phyloP scores from a whole-genome alignment of 2,888 invertebrate species.

The Hypena proboscidalis region DNA sequence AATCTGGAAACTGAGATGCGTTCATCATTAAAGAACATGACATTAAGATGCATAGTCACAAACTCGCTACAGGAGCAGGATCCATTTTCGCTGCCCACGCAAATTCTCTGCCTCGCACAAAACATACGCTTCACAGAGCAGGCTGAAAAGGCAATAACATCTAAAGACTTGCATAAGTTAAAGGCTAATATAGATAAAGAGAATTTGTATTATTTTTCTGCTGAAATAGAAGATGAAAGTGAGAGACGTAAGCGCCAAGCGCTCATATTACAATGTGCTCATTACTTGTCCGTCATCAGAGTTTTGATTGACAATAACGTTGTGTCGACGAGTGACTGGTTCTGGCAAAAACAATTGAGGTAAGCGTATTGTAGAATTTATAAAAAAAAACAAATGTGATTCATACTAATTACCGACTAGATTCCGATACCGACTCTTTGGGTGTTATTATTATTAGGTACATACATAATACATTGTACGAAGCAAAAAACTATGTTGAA shows the following conservation, averaged over 20 bases:
- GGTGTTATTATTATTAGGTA: too few relatives aligned
- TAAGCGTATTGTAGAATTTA: too few relatives aligned
- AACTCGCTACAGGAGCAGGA: slow-evolving; percentile 78
- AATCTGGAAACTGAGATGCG: slow-evolving; percentile 93
- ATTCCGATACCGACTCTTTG: too few relatives aligned
- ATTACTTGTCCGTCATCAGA: slow-evolving; percentile 94
- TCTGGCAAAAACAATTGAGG: slow-evolving; percentile 97
- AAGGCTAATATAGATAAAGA: slow-evolving; percentile 81
- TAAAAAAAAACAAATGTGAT: too few relatives aligned
- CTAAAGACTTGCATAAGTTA: slow-evolving; percentile 86
- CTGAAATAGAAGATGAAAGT: slow-evolving; percentile 84
- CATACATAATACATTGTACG: too few relatives aligned
- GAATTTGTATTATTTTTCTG: slow-evolving; percentile 76
- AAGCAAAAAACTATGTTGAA: too few relatives aligned
- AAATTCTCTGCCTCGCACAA: slow-evolving; percentile 94
- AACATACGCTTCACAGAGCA: slow-evolving; percentile 93
- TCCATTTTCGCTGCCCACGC: slow-evolving; percentile 85
- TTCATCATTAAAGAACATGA: slow-evolving; percentile 87
- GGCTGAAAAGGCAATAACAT: slow-evolving; percentile 91
- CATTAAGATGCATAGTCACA: slow-evolving; percentile 83
- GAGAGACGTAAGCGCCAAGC: slow-evolving; percentile 95
- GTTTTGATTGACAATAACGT: slow-evolving; percentile 89
- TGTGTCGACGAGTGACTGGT: slow-evolving; percentile 91
- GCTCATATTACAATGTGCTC: slow-evolving; percentile 96
- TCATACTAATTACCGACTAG: too few relatives aligned